These are phyloP conservation scores for Achroia grisella DNA, from an alignment of 1,140 invertebrate species.

Conservation along the genomic window DNA sequence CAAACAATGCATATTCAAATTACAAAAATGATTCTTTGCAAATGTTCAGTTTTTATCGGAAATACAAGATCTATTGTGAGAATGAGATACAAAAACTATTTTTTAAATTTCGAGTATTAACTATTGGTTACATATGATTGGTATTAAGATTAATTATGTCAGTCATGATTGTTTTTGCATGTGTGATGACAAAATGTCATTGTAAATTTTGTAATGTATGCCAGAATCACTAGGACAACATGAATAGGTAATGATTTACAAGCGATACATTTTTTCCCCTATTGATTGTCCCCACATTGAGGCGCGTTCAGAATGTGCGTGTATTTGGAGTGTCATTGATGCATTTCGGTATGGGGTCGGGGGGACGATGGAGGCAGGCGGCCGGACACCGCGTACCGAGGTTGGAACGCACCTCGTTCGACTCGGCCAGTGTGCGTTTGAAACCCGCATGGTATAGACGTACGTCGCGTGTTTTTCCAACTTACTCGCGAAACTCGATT, in stretches of 20 bases:
- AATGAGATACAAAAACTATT: too few species aligned
- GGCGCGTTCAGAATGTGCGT: conserved; percentile 55
- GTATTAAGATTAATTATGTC: too few species aligned
- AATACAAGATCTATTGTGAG: too few species aligned
- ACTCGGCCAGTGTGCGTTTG: conserved; percentile 49
- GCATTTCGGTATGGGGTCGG: conserved; percentile 62
- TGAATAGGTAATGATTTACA: conserved; percentile 7
- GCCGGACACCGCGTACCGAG: conserved; percentile 38
- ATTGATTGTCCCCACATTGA: conserved; percentile 52
- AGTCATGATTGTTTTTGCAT: not conserved
- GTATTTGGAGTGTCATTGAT: conserved; percentile 67
- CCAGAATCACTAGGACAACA: conserved; percentile 14
- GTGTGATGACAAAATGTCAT: not conserved
- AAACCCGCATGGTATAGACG: conserved; percentile 30
- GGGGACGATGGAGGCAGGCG: conserved; percentile 47
- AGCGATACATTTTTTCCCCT: conserved; percentile 35
- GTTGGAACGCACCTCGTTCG: conserved; percentile 37
- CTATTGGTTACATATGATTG: too few species aligned
- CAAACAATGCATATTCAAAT: too few species aligned
- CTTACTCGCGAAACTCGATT: conserved; percentile 59
- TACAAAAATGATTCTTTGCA: too few species aligned
- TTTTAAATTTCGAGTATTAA: too few species aligned
- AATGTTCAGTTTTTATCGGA: too few species aligned
- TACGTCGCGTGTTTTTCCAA: conserved; percentile 31
- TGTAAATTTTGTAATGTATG: not conserved